These are phyloP conservation scores for Lonchura striata DNA, from an alignment of 2,113 vertebrate genomes.

Conservation along the genomic window DNA sequence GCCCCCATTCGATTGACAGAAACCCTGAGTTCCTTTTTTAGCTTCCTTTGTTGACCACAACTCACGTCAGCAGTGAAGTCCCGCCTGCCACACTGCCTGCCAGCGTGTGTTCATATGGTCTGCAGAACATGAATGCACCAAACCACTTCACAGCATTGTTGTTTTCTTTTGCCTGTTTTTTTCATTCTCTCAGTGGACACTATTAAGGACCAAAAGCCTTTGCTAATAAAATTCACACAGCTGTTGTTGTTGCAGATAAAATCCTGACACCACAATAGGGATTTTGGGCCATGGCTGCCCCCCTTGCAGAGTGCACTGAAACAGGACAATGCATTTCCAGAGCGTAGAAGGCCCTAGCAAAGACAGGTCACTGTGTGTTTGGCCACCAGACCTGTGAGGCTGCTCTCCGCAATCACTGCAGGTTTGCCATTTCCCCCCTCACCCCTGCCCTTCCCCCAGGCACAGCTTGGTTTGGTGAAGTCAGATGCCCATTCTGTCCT, in stretches of 20 bases:
- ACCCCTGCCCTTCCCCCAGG: background rate
- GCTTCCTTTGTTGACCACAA: constrained; percentile 64
- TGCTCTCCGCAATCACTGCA: background rate
- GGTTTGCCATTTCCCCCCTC: background rate
- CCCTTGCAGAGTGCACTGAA: background rate
- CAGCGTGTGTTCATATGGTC: constrained; percentile 33
- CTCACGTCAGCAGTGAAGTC: constrained; percentile 41
- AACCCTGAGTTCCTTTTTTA: constrained; percentile 53
- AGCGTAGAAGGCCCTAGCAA: background rate
- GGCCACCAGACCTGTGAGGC: background rate
- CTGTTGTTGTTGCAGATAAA: constrained; percentile 37
- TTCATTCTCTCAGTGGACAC: constrained; percentile 9
- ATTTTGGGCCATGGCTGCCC: background rate
- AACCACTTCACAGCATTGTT: constrained; percentile 59
- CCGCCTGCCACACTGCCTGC: constrained; percentile 21
- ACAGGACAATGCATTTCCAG: background rate
- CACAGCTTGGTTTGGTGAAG: background rate
- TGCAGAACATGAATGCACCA: constrained; percentile 42
- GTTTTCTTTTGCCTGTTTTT: constrained; percentile 20
- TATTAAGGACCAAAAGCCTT: constrained; percentile 25
- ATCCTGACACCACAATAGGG: background rate
- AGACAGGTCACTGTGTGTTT: background rate
- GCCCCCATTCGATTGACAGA: constrained; percentile 6
- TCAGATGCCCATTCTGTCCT: background rate
- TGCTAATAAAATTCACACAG: constrained; percentile 52